Evolutionary conservation across 2,888 invertebrate genomes (phyloP).

Genomic region (Netelia inedita): DNA sequence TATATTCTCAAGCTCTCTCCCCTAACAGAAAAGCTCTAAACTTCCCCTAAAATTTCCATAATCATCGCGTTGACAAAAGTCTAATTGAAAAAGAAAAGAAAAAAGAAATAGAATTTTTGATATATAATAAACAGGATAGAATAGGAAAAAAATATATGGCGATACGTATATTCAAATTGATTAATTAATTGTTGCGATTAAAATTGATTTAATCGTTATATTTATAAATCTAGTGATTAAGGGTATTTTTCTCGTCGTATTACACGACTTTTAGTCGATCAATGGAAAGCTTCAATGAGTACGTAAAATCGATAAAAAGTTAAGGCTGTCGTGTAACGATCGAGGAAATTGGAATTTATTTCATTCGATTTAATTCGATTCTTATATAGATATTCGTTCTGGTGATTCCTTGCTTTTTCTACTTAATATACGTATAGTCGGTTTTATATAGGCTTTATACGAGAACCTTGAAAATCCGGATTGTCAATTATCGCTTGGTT

Average conservation of each 20-base stretch:
- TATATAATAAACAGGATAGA: too few species aligned
- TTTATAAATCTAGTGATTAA: neutral
- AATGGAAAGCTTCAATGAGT: neutral
- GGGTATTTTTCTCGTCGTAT: too few species aligned
- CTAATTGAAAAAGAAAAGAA: neutral
- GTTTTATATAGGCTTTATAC: neutral
- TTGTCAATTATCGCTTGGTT: conserved; percentile 56
- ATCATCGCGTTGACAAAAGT: neutral
- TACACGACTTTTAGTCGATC: neutral
- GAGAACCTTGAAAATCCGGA: conserved; percentile 43
- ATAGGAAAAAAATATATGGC: neutral
- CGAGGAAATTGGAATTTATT: conserved; percentile 13
- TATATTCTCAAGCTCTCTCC: conserved; percentile 52
- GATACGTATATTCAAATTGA: neutral
- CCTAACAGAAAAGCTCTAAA: neutral
- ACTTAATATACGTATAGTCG: neutral
- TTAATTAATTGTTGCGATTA: neutral
- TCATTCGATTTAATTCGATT: conserved; percentile 1
- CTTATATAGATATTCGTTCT: neutral
- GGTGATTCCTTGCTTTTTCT: neutral
- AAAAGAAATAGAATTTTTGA: too few species aligned
- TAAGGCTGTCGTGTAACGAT: neutral
- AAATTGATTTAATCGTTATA: neutral
- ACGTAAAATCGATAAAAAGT: neutral
- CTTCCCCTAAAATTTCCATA: neutral